Evolutionary conservation across 2,797 vertebrate species (phyloP), one percentile per base, ranked within the genome.

Genomic region (Pangasius sanitwongsei): DNA sequence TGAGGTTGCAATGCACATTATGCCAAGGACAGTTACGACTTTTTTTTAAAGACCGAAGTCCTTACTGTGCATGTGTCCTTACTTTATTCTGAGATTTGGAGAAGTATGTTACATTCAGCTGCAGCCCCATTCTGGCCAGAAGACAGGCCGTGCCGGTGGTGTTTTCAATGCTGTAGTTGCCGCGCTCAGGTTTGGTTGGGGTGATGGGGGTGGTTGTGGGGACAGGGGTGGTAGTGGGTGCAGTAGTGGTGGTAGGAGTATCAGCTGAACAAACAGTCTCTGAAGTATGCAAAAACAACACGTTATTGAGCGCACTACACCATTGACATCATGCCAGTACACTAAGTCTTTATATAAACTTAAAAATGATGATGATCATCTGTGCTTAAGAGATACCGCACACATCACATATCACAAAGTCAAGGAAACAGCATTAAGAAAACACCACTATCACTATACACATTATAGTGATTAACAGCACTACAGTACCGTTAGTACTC

Each of bases 261-360:
- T 99, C 98, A 84, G 97, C 97, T 23, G 50, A 31, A 89, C 98
- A 99, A 16, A 94, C 88, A 0, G 95, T 97, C 93, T 97, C 98
- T 99, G 92, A 37, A 85, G 89, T n/a, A n/a, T 31, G 8, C 57
- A 44, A 31, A 65, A 65, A 85, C n/a, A 63, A 50, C 34, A 37
- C 16, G 15, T 28, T 12, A 37, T 25, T 72, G 59, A 75, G 85
- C 6, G 3, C 50, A 28, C 23, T 44, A 53, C 55, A 23, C 15
- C 1, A 41, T 16, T 50, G n/a, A 50, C 63, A 53, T 11, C 8
- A 69, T 11, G 13, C 37, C 81, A 83, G 50, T 23, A 48, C 48
- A 34, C 53, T 25, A 28, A 82, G 34, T 7, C 11, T 80, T 53
- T 53, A 77, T 7, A 53, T n/a, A n/a, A n/a, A 77, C 25, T 31